Base-by-base conservation (phyloP, 2,888 invertebrate genomes). In the Lasioglossum zephyrum region DNA sequence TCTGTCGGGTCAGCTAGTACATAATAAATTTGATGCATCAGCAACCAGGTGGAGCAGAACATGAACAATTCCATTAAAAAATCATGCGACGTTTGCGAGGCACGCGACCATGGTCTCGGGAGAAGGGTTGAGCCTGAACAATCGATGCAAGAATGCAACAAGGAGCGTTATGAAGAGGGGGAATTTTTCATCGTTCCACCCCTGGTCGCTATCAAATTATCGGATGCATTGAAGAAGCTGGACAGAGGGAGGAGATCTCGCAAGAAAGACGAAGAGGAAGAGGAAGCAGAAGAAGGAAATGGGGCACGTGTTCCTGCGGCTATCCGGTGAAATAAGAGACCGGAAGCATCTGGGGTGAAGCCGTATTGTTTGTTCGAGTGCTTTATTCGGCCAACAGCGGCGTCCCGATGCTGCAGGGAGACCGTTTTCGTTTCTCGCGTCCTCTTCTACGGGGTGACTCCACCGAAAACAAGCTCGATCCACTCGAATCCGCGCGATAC, bases 321-420 rank as follows among this genome's bases (percentile, higher is more conserved):
- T 93, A 94, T 93, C 93, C 92, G 91, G 91, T 94, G 95, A 94
- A 95, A 95, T 95, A 94, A 94, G 94, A 95, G 94, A 95, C 94
- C 94, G 94, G 94, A 95, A 94, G 94, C 94, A 95, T 95, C 93
- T 95, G 95, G 93, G 90, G 90, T 92, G 93, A 93, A 94, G 93
- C 93, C 92, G 93, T 93, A 94, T 94, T 94, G 94, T 94, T 94
- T 94, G 94, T 92, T 91, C 91, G 92, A 89, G 91, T 89, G 90
- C 91, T 93, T 93, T 92, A 92, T 93, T 91, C 91, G 83, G 85
- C 82, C 78, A 81, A 73, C 77, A 53, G 44, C 78, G 41, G 63
- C 76, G 69, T 81, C 22, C 22, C 80, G 60, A 79, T 84, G 89
- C 84, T 80, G 88, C 26, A 26, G 60, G 26, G 60, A 60, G 60